Base-by-base conservation (phyloP, 2,797 vertebrate genomes). In the Sparus aurata region DNA sequence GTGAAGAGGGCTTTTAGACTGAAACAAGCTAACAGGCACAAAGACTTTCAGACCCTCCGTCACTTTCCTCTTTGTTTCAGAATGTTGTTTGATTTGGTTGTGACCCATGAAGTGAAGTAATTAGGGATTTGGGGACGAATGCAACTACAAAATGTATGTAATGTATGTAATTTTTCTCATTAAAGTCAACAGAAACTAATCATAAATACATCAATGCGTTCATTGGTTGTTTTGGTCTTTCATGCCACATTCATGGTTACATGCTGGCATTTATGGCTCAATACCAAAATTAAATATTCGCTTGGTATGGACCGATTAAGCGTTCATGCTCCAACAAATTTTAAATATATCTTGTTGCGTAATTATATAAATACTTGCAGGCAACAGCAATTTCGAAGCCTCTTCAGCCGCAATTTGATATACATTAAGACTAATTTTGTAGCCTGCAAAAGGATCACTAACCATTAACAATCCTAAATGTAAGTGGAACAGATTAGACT, bases 1-100 rank as follows among this genome's bases (percentile, higher is more conserved):
- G 10, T 61, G 57, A 68, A 80, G 43, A 67, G 12, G 34, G 46
- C 55, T 66, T 75, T 84, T 25, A 20, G 47, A 66, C 18, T 60
- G 22, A 71, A 75, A 55, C 6, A 25, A 71, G 53, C 25, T 17
- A 69, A n/a, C 4, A 20, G 16, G 17, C 23, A 12, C 10, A 30
- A 34, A 38, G 20, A 61, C 18, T 49, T 73, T 38, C 11, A 80
- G 60, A 58, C 10, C 4, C 41, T n/a, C 17, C 1, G 7, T 30
- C 57, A 49, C 50, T 61, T 65, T 41, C 22, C 18, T 23, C 41
- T 74, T 27, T 58, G 46, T 54, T 38, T 23, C 43, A 72, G n/a
- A 69, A 25, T 17, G 5, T 2, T 5, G 4, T 71, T 45, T 63
- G 15, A 53, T 13, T 17, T 5, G 4, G 18, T 10, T 38, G 47